These are phyloP conservation scores for Cryptocheilus praepositus DNA, from an alignment of 2,888 invertebrate species.

Conservation along the genomic window DNA sequence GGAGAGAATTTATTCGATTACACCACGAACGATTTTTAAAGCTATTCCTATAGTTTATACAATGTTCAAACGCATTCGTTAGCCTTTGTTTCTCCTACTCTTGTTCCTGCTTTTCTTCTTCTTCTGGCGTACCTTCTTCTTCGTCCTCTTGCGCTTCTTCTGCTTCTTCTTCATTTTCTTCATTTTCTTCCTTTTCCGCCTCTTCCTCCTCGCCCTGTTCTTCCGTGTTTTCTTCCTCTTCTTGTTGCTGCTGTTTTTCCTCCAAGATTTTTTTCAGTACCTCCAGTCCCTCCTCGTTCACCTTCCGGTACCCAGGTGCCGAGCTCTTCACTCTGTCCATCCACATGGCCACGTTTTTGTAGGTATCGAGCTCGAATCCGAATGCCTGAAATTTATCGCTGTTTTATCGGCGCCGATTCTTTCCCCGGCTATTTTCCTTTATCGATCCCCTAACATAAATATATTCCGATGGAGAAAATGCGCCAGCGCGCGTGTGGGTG, in stretches of 20 bases:
- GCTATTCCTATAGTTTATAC: too few relatives aligned
- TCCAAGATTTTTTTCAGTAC: constrained; percentile 49
- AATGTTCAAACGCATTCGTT: too few relatives aligned
- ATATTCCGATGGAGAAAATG: too few relatives aligned
- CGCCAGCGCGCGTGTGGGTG: too few relatives aligned
- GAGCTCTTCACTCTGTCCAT: constrained; percentile 78
- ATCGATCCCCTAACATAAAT: too few relatives aligned
- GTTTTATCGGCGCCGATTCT: neutral
- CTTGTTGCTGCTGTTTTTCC: too few relatives aligned
- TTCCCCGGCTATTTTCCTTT: too few relatives aligned
- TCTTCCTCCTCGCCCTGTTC: too few relatives aligned
- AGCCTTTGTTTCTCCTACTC: too few relatives aligned
- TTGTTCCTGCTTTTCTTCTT: constrained; percentile 6
- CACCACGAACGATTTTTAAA: too few relatives aligned
- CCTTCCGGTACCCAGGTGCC: constrained; percentile 78
- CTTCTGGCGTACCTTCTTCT: neutral
- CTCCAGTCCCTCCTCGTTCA: constrained; percentile 68
- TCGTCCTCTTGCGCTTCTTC: neutral
- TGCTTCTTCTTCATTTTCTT: constrained; percentile 6
- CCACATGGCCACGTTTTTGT: constrained; percentile 83
- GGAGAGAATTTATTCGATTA: too few relatives aligned
- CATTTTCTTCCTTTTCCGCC: neutral
- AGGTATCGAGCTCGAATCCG: constrained; percentile 75
- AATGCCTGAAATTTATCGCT: constrained; percentile 51
- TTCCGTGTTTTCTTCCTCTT: too few relatives aligned